Conservation (phyloP, 2,888 invertebrate genomes). For the Colostygia pectinataria region DNA sequence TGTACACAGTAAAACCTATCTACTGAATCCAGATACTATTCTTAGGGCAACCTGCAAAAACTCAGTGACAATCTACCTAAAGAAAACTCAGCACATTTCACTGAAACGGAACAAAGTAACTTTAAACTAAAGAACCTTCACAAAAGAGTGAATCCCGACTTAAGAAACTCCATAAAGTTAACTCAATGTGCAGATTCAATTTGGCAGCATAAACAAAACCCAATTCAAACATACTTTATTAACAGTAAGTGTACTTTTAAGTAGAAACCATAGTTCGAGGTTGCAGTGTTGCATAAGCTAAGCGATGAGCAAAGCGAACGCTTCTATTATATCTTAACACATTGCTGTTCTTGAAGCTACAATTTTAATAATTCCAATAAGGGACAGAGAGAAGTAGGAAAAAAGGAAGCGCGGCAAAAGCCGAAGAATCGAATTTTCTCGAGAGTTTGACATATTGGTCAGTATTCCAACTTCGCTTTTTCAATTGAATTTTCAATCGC, state of each 20-base stretch:
- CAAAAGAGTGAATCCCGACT: slow-evolving; percentile 16
- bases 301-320: slow-evolving; percentile 3
- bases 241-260: slow-evolving; percentile 35
- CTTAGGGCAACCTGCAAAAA: too few species aligned
- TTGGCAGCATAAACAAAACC: slow-evolving; percentile 39
- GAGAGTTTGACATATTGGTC: too few species aligned
- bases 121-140: slow-evolving; percentile 16
- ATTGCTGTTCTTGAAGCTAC: too few species aligned
- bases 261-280: slow-evolving; percentile 19
- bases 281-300: neutral
- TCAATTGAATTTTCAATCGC: too few species aligned
- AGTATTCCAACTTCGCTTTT: too few species aligned
- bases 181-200: slow-evolving; percentile 36
- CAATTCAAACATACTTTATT: slow-evolving; percentile 40
- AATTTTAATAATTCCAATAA: too few species aligned
- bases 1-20: too few species aligned
- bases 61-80: neutral
- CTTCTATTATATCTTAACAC: too few species aligned
- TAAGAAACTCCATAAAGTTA: slow-evolving; percentile 1
- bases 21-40: too few species aligned
- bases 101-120: slow-evolving; percentile 3
- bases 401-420: too few species aligned
- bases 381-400: too few species aligned
- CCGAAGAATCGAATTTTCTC: too few species aligned
- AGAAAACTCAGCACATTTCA: neutral